Base-by-base conservation (phyloP, 1,140 invertebrate species). In the Drosophila nebulosa region DNA sequence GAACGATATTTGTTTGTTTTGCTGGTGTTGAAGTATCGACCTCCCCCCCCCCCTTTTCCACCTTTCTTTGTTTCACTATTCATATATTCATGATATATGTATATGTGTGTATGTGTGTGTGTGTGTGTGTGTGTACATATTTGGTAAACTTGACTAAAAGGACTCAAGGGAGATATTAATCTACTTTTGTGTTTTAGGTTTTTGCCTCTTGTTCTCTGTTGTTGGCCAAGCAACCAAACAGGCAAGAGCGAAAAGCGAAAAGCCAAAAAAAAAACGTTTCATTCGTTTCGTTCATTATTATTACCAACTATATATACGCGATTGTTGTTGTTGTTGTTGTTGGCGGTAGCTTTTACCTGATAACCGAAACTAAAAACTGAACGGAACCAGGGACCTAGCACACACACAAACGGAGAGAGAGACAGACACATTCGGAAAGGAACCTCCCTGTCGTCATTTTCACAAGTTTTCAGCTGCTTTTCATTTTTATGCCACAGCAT, bases 141-240 rank as follows among this genome's bases (percentile, higher is more conserved):
- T 51, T 72, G 55, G 56, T 72, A 81, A 86, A 86, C 83, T 88
- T 88, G 83, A 78, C 83, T 83, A 81, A 86, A 88, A 88, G 81
- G 81, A 86, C 81, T 86, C 81, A 71, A 78, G 81, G 81, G 81
- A 86, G 81, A 86, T 86, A 86, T 86, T 86, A 86, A 88, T 88
- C 81, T 86, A 86, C 64, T 88, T 78, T 30, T 60, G 60, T 77
- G 69, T 61, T 30, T 12, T 61, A 6, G 39, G 10, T 46, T 24
- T 46, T 27, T 9, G 39, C n/a, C n/a, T n/a, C n/a, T 46, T 4
- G 7, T 32, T 61, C 7, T 22, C n/a, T 50, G 56, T 53, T 56
- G 51, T 70, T 69, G 21, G 51, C 59, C 62, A 35, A 42, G 61
- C 67, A 42, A 52, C 64, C 52, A 71, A 69, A 55, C 66, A 58